Percentiles rank a stretch among this genome's conserved stretches.
These are phyloP conservation scores for Phymastichus coffea DNA, from an alignment of 1,140 invertebrate species.

Conservation along the genomic window DNA sequence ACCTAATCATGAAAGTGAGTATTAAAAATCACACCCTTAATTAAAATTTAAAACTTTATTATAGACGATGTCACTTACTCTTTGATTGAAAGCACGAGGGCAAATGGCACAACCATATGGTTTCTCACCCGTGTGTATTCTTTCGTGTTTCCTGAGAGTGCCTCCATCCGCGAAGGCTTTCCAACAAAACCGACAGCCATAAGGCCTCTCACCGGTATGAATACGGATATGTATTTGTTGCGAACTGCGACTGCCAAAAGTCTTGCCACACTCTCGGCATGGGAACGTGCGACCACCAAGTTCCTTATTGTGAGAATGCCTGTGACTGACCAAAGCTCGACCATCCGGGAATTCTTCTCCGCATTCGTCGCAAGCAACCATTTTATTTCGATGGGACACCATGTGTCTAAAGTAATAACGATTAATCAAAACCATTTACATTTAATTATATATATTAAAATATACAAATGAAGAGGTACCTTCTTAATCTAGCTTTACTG, in stretches of 20 bases:
- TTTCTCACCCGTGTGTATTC: slow-evolving; percentile 96
- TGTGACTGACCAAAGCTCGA: slow-evolving; percentile 68
- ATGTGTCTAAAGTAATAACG: slow-evolving; percentile 56
- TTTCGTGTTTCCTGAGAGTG: slow-evolving; percentile 94
- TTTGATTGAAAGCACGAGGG: slow-evolving; percentile 80
- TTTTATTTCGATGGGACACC: slow-evolving; percentile 70
- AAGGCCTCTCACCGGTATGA: slow-evolving; percentile 82
- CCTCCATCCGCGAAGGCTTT: slow-evolving; percentile 98
- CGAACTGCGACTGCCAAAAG: slow-evolving; percentile 85
- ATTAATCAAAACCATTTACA: not conserved
- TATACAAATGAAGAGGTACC: slow-evolving; percentile 37
- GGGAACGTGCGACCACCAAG: slow-evolving; percentile 70
- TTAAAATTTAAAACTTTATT: not conserved
- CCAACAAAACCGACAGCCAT: slow-evolving; percentile 95
- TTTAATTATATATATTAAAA: not conserved
- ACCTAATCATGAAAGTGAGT: slow-evolving; percentile 53
- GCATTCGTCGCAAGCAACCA: slow-evolving; percentile 69
- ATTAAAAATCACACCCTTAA: not conserved
- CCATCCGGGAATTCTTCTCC: slow-evolving; percentile 72
- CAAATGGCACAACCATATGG: slow-evolving; percentile 96
- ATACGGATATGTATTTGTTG: slow-evolving; percentile 89
- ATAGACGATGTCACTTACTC: slow-evolving; percentile 48
- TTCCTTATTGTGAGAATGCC: slow-evolving; percentile 65
- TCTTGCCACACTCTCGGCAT: slow-evolving; percentile 82
- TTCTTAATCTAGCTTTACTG: slow-evolving; percentile 63